Evolutionary conservation across 2,113 vertebrate species (phyloP), one percentile per base, ranked within the genome.

Genomic region (Pipa parva): DNA sequence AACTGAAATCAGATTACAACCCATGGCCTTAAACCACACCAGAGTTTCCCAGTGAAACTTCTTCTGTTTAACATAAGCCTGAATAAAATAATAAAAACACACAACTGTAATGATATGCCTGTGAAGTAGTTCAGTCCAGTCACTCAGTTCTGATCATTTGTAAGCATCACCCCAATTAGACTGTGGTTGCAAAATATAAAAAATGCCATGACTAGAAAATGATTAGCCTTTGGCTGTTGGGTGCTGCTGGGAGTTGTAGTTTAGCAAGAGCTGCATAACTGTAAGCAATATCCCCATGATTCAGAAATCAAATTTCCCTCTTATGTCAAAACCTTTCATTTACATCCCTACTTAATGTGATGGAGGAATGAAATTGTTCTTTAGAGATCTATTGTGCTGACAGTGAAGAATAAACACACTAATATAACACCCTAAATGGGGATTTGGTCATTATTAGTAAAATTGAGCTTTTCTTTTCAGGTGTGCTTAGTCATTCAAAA

Each of bases 21-120:
- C 1, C 3, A 18, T 46, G 18, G 57, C 71, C 76, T 78, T 73
- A 73, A 80, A 76, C 50, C 62, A 73, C 70, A 69, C 11, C 68
- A 61, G n/a, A 64, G 52, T 74, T 79, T 79, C 55, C 69, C 63
- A 56, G 45, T 76, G 62, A 42, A 49, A 72, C 71, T 75, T 46
- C 48, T 67, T n/a, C 4, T 54, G 15, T 72, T 77, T 73, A 50
- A 74, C 5, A 72, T 82, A 72, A 76, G 54, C 74, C 78, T 77
- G 28, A 74, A 74, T 78, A 79, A 81, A 69, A 75, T 75, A 82
- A 81, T 76, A 51, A 83, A 77, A 84, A 75, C 73, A 62, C 46
- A 75, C 73, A 59, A 33, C 66, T 74, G 42, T 55, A 84, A 78
- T 76, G 36, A 78, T 56, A 71, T 83, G 42, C 71, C 75, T 77